Evolutionary conservation across 2,888 invertebrate genomes (phyloP), one percentile per base, ranked within the genome.

Genomic region (Thereva unica): DNA sequence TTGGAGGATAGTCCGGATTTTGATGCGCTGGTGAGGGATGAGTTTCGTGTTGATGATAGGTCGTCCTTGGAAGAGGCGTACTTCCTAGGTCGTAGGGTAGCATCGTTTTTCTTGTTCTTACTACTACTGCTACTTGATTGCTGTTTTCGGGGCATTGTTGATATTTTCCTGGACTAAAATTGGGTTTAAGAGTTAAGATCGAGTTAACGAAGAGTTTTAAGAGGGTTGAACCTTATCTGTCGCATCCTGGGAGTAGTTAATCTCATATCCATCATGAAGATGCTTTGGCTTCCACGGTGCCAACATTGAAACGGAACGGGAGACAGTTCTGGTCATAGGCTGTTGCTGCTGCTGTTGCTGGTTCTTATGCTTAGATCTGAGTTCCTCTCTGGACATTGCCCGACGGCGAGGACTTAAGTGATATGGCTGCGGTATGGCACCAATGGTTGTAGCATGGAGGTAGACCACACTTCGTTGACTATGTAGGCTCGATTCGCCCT

Each of bases 391-490:
- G 40, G 92, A 92, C 38, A 85, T 84, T 10, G 87, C 85, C 47
- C 90, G 84, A 72, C 87, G 84, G 71, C 87, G 84, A 4, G 83
- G 81, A 8, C 81, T 72, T 38, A 85, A 81, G 12, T 86, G 86
- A 71, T 82, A 83, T 41, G 91, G 90, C 74, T 90, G 89, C 12
- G 93, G 92, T 76, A 93, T 93, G 78, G 91, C 92, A 67, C 92
- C 92, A 75, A 93, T 91, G 86, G 92, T 92, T 55, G 92, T 91
- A 61, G 92, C 92, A 76, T 93, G 93, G 61, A 93, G 83, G 76
- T 91, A 93, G 23, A 93, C 92, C 23, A 92, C 89, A 75, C 92
- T 92, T 75, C 91, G 85, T 77, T 92, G 92, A 65, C 91, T 91
- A 75, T 90, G 90, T 74, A 91, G 88, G 76, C 92, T 92, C 66